Evolutionary conservation across 2,888 invertebrate species (phyloP).

Genomic region (Geotrupes spiniger): DNA sequence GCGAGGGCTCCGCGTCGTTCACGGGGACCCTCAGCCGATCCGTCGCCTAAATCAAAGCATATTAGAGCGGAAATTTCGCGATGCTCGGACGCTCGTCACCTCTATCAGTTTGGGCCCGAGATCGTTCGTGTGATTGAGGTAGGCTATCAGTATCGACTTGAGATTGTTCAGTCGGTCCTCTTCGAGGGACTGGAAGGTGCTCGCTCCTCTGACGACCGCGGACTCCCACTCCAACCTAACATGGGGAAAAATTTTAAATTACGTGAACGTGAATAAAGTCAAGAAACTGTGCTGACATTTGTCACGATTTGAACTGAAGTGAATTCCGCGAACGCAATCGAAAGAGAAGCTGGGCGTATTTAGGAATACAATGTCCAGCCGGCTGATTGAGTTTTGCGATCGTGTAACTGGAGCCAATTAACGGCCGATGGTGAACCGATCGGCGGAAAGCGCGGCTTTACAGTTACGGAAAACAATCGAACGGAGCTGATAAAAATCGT

Average conservation of each 20-base stretch:
- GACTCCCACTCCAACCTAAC: slow-evolving; percentile 89
- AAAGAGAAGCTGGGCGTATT: too few species aligned
- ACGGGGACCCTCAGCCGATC: slow-evolving; percentile 69
- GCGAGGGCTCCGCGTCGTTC: slow-evolving; percentile 67
- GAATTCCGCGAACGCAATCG: too few species aligned
- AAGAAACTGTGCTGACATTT: too few species aligned
- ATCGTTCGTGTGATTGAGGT: slow-evolving; percentile 63
- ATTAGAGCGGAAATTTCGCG: neutral
- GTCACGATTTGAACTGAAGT: too few species aligned
- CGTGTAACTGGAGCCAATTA: too few species aligned
- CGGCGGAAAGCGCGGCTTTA: neutral
- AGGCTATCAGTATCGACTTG: slow-evolving; percentile 66
- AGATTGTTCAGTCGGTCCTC: slow-evolving; percentile 83
- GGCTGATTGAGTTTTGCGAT: too few species aligned
- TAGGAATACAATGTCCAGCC: too few species aligned
- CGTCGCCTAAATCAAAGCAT: slow-evolving; percentile 57
- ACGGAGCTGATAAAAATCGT: neutral
- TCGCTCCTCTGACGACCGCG: slow-evolving; percentile 80
- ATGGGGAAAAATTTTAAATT: too few species aligned
- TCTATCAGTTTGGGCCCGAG: slow-evolving; percentile 77
- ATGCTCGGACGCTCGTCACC: slow-evolving; percentile 46
- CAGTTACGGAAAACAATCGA: too few species aligned
- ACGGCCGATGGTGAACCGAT: too few species aligned
- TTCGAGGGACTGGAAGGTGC: slow-evolving; percentile 83
- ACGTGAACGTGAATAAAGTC: too few species aligned